Base-by-base conservation (phyloP, 2,113 vertebrate genomes). In the Oxyruncus cristatus region DNA sequence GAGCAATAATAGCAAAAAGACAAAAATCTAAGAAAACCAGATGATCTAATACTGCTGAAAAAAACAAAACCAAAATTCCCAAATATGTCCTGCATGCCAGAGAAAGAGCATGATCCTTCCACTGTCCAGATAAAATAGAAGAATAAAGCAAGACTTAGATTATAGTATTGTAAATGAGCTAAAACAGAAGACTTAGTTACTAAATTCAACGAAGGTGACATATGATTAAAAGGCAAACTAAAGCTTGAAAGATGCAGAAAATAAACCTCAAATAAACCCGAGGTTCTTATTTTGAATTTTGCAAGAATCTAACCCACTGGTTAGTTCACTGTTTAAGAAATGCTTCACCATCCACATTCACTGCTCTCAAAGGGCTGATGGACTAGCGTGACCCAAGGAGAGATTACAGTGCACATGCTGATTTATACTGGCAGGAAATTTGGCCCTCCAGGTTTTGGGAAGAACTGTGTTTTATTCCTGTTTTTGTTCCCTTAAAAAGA, bases 401-500 rank as follows among this genome's bases (percentile, higher is more conserved):
- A 92, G 49, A 81, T n/a, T 63, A 44, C 55, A 67, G 52, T 4
- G 9, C 56, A 76, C 56, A 82, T 62, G 52, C n/a, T 78, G 73
- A 78, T 93, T 92, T 95, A 81, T 50, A 92, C 79, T 79, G 74
- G 86, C 88, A 91, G 65, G 86, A 92, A 93, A 96, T 94, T 22
- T 77, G 85, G 52, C 78, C 79, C 93, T 95, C 85, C 18, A 74
- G 87, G 53, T 85, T 95, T 88, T 67, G 92, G 78, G 94, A 92
- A 93, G 79, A 72, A 61, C 52, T 84, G 35, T 74, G 61, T 49
- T 96, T 96, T 91, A 97, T 81, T 41, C 71, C 44, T 47, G 27
- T 65, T 92, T 95, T 78, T 95, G 70, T 93, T 96, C 84, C 77
- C 73, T 95, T 86, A 49, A 52, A 70, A 95, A 97, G 93, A 93